These are phyloP conservation scores for Calidris pugnax DNA, from an alignment of 2,113 vertebrate species.

Conservation along the genomic window DNA sequence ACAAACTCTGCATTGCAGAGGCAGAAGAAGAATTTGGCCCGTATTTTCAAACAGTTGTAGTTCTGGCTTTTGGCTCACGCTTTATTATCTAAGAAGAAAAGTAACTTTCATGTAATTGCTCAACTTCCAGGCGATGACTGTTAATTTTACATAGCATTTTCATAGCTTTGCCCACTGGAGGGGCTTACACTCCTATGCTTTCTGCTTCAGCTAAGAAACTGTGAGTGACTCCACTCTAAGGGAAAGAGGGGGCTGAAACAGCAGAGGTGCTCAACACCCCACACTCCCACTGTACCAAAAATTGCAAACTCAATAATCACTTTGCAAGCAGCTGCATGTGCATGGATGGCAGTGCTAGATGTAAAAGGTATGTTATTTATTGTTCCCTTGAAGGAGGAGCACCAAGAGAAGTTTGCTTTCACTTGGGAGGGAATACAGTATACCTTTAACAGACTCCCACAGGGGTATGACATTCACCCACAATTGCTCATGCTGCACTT, in stretches of 20 bases:
- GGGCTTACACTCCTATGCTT: background rate
- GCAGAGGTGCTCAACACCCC: background rate
- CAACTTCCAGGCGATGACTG: background rate
- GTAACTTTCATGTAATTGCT: background rate
- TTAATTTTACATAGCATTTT: background rate
- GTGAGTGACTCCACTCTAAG: background rate
- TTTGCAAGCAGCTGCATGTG: background rate
- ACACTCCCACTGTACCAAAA: background rate
- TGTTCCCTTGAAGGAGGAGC: background rate
- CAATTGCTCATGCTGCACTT: background rate
- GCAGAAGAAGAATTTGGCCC: slow-evolving; percentile 3
- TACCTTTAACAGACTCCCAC: background rate
- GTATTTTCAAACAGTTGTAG: background rate
- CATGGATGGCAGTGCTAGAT: background rate
- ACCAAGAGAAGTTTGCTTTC: background rate
- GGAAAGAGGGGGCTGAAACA: background rate
- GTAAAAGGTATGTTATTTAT: background rate
- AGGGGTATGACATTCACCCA: background rate
- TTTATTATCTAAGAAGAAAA: background rate
- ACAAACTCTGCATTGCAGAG: slow-evolving; percentile 47
- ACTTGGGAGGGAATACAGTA: background rate
- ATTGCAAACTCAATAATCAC: background rate
- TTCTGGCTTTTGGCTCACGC: background rate
- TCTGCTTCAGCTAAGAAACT: background rate
- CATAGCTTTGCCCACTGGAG: background rate